Conservation (phyloP, 2,797 vertebrate species). For the Aselliscus stoliczkanus region DNA sequence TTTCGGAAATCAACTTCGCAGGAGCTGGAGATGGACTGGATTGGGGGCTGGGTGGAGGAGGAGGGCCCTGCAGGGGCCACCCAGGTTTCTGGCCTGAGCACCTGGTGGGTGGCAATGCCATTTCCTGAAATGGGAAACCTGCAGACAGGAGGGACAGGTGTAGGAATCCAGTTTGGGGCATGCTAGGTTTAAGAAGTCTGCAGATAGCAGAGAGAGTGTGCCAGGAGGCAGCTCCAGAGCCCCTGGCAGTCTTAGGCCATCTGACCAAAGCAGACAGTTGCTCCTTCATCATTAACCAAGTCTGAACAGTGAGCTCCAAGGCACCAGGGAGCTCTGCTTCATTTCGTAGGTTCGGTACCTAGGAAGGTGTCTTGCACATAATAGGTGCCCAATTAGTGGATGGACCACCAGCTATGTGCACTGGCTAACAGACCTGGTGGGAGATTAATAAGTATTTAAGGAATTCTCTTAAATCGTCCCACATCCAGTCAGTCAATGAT, state of each 20-base stretch:
- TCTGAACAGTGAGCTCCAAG: background rate
- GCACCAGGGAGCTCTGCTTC: background rate
- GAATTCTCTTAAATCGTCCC: background rate
- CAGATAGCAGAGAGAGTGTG: background rate
- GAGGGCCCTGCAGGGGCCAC: background rate
- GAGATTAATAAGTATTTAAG: background rate
- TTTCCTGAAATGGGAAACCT: background rate
- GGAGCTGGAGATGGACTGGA: background rate
- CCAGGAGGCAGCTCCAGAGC: background rate
- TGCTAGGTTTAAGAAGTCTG: background rate
- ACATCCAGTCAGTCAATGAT: background rate
- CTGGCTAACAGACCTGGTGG: accelerated
- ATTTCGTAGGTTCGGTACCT: background rate
- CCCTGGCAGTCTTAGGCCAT: background rate
- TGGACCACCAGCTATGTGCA: background rate
- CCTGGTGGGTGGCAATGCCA: background rate
- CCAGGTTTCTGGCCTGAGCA: background rate
- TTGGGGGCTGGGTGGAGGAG: accelerated
- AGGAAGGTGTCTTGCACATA: background rate
- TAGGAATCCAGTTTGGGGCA: background rate
- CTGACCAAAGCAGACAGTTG: background rate
- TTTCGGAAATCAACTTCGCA: background rate
- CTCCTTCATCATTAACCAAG: background rate
- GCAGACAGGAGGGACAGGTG: background rate
- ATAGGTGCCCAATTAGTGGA: background rate